Evolutionary conservation across 1,140 invertebrate species (phyloP).

Genomic region (Whitmania pigra): DNA sequence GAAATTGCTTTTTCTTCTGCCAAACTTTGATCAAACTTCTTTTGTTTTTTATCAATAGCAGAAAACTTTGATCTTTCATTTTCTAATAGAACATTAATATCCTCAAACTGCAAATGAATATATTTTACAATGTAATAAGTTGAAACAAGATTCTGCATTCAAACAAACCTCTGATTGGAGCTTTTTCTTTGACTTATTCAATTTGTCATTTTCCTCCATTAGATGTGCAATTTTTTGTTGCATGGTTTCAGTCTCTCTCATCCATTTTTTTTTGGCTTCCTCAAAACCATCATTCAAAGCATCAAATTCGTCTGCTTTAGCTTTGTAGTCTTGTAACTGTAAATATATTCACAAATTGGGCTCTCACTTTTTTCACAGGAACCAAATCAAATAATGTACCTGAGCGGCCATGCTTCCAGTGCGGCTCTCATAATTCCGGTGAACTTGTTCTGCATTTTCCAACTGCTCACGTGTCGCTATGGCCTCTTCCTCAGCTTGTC

Average conservation of each 20-base stretch:
- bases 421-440: neutral
- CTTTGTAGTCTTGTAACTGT: slow-evolving; percentile 63
- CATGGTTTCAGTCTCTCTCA: slow-evolving; percentile 73
- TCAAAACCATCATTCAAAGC: slow-evolving; percentile 69
- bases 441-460: slow-evolving; percentile 2
- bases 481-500: slow-evolving; percentile 72
- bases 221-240: slow-evolving; percentile 75
- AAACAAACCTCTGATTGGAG: slow-evolving; percentile 66
- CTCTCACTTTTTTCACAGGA: neutral
- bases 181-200: slow-evolving; percentile 94
- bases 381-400: neutral
- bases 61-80: slow-evolving; percentile 65
- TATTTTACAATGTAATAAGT: too few relatives aligned
- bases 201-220: slow-evolving; percentile 73
- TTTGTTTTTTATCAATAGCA: slow-evolving; percentile 89
- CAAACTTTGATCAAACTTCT: slow-evolving; percentile 91
- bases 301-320: slow-evolving; percentile 80
- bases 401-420: neutral
- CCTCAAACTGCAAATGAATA: slow-evolving; percentile 35
- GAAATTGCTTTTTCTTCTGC: slow-evolving; percentile 79
- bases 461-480: neutral
- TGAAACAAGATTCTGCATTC: neutral
- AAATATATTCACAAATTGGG: neutral
- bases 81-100: slow-evolving; percentile 60
- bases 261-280: slow-evolving; percentile 76